Conservation (phyloP, 2,888 invertebrate species). For the Lathronympha strigana region DNA sequence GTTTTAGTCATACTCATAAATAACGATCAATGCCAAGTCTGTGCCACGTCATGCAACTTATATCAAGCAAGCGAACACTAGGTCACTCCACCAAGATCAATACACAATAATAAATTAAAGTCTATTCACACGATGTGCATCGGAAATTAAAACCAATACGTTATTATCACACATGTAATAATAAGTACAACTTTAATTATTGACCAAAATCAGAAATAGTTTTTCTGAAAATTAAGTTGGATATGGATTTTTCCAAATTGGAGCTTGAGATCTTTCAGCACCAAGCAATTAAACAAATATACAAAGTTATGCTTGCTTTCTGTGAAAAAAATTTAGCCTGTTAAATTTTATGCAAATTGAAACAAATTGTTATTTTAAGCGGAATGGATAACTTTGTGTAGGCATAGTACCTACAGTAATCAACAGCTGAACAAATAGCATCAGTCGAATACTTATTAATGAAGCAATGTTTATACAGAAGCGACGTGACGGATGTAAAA, state of each 20-base stretch:
- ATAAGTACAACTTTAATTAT: not conserved
- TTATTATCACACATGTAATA: not conserved
- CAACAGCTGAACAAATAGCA: slow-evolving; percentile 22
- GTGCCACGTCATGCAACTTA: not conserved
- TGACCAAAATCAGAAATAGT: not conserved
- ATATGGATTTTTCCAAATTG: not conserved
- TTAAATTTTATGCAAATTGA: not conserved
- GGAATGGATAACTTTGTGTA: slow-evolving; percentile 8
- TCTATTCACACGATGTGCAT: slow-evolving; percentile 18
- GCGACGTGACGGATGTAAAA: not conserved
- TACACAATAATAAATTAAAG: slow-evolving; percentile 22
- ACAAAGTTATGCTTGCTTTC: slow-evolving; percentile 12
- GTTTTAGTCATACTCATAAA: too few species aligned
- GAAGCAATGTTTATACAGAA: not conserved
- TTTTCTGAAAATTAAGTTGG: not conserved
- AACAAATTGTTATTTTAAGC: not conserved
- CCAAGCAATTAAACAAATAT: not conserved
- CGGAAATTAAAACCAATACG: slow-evolving; percentile 6
- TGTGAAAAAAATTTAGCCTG: not conserved
- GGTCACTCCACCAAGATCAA: slow-evolving; percentile 27
- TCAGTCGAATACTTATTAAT: slow-evolving; percentile 10
- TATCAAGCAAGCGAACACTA: not conserved
- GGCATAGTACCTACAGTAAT: not conserved
- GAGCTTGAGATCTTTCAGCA: not conserved
- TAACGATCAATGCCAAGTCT: not conserved